phyloP scores from a whole-genome alignment of 2,113 vertebrate genomes.

The Condylura cristata region DNA sequence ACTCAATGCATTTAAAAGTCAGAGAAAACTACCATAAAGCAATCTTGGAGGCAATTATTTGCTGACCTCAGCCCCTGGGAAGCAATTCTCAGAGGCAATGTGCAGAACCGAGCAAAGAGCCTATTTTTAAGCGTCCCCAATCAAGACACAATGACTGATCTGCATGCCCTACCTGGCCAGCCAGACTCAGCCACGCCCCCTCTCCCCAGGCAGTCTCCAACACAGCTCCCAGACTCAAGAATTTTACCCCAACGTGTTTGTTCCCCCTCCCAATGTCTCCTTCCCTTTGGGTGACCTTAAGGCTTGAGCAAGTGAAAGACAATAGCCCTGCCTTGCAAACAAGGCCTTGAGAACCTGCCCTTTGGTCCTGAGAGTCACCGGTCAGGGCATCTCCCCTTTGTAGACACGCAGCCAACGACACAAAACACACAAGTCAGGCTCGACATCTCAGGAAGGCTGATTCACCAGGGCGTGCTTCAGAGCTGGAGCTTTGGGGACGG shows the following conservation, averaged over 20 bases:
- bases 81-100: neutral
- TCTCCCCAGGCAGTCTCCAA: neutral
- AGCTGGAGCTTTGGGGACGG: neutral
- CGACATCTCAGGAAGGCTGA: neutral
- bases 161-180: neutral
- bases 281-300: neutral
- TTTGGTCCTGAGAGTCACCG: neutral
- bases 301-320: neutral
- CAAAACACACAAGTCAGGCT: neutral
- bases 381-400: neutral
- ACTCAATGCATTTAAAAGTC: neutral
- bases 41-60: neutral
- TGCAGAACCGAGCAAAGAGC: neutral
- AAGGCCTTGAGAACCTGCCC: neutral
- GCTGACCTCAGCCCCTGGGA: neutral
- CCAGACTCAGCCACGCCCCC: neutral
- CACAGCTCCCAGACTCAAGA: neutral
- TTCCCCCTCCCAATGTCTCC: neutral
- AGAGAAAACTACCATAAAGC: neutral
- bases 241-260: neutral
- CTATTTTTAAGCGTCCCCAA: neutral
- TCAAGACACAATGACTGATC: conserved; percentile 1
- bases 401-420: conserved; percentile 35
- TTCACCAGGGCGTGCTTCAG: conserved; percentile 8
- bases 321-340: neutral